phyloP scores from a whole-genome alignment of 1,140 invertebrate species.

The Neelides sp. region DNA sequence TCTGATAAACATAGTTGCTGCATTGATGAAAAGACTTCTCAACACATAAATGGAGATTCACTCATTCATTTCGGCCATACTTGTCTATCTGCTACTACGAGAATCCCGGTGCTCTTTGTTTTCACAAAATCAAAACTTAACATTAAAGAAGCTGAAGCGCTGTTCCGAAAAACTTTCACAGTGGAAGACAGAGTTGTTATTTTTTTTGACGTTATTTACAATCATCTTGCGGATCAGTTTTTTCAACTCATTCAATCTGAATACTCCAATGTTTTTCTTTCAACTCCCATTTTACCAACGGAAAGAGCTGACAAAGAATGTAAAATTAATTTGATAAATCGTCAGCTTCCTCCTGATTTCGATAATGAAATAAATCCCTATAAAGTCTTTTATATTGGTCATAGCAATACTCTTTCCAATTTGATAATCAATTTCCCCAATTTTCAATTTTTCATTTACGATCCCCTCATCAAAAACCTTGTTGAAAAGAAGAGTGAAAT shows the following conservation, averaged over 20 bases:
- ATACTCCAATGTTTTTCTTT: neutral
- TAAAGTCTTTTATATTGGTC: conserved; percentile 45
- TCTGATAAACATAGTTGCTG: conserved; percentile 58
- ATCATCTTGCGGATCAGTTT: conserved; percentile 9
- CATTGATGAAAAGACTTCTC: conserved; percentile 78
- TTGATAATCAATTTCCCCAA: conserved; percentile 41
- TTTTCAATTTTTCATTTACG: conserved; percentile 37
- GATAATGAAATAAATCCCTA: conserved; percentile 35
- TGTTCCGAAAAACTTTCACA: conserved; percentile 13
- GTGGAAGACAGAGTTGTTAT: conserved; percentile 43
- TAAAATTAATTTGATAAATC: conserved; percentile 20
- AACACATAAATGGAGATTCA: conserved; percentile 64
- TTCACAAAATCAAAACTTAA: conserved; percentile 36
- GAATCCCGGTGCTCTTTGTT: conserved; percentile 56
- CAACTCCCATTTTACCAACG: conserved; percentile 9
- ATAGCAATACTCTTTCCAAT: conserved; percentile 39
- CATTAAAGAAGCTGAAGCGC: conserved; percentile 11
- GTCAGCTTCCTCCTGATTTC: conserved; percentile 27
- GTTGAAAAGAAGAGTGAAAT: conserved; percentile 32
- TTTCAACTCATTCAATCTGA: neutral
- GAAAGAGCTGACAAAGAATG: neutral
- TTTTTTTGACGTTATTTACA: conserved; percentile 59
- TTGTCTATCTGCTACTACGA: conserved; percentile 58
- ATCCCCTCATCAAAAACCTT: conserved; percentile 32
- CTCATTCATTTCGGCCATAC: conserved; percentile 82